phyloP scores from a whole-genome alignment of 35 echinoderm and acorn worm genomes.

The Holothuria glaberrima region DNA sequence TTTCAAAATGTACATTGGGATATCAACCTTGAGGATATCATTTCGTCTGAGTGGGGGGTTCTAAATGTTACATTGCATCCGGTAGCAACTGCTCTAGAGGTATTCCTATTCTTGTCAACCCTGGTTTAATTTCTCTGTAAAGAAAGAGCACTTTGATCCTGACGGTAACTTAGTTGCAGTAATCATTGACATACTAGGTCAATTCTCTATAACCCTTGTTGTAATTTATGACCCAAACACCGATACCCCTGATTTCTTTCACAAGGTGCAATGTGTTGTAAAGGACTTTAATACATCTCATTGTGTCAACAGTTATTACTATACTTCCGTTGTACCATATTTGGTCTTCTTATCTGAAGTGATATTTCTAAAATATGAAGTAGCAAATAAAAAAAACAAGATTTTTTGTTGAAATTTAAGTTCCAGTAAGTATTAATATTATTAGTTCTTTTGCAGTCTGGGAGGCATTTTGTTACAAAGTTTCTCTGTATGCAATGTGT shows the following conservation, averaged over 20 bases:
- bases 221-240: not conserved
- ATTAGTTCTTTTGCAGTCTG: no score
- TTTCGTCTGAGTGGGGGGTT: constrained; percentile 1
- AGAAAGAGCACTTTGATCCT: not conserved
- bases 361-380: no score
- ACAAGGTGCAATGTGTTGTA: not conserved
- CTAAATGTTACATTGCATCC: constrained; percentile 9
- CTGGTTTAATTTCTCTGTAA: not conserved
- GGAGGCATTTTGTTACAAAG: no score
- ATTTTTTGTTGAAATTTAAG: no score
- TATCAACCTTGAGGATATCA: not conserved
- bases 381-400: no score
- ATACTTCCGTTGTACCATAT: no score
- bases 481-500: no score
- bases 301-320: no score
- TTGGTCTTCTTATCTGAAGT: no score
- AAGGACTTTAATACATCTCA: not conserved
- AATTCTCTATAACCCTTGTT: no score
- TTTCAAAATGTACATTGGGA: constrained; percentile 11
- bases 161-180: not conserved
- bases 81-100: not conserved
- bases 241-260: not conserved
- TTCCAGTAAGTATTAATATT: no score
- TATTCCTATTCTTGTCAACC: not conserved
- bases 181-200: no score